Percentiles rank a stretch among this genome's conserved stretches.
Evolutionary conservation across 2,888 invertebrate species (phyloP).

Genomic region (Maniola hyperantus): DNA sequence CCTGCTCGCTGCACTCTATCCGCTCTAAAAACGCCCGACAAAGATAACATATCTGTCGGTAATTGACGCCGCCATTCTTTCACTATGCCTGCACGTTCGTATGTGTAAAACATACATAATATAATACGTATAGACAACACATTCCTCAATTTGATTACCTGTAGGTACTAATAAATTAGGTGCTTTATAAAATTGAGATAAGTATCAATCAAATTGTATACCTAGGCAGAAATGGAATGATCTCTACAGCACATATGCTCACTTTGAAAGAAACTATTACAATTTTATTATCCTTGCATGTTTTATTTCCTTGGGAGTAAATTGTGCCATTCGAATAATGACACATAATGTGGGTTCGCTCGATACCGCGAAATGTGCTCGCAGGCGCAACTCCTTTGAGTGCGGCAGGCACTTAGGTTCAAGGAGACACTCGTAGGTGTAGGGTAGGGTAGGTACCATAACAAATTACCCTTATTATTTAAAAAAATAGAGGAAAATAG

Average conservation of each 20-base stretch:
- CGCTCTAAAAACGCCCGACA: conserved; percentile 40
- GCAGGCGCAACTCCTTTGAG: conserved; percentile 26
- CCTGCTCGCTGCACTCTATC: conserved; percentile 38
- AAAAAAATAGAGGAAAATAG: not conserved
- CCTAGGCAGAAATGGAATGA: not conserved
- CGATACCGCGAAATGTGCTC: conserved; percentile 55
- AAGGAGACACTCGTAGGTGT: not conserved
- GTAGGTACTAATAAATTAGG: not conserved
- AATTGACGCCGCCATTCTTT: conserved; percentile 12
- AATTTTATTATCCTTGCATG: conserved; percentile 57
- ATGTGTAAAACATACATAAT: not conserved
- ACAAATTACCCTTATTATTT: not conserved
- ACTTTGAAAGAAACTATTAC: conserved; percentile 69
- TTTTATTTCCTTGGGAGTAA: conserved; percentile 68
- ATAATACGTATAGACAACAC: not conserved
- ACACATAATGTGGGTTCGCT: conserved; percentile 72
- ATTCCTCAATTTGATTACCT: not conserved
- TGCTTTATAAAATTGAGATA: not conserved
- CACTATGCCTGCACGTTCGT: not conserved
- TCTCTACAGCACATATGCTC: conserved; percentile 45
- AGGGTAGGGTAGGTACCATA: not conserved
- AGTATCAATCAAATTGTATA: conserved; percentile 2
- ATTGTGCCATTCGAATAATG: conserved; percentile 79
- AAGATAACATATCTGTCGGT: conserved; percentile 46
- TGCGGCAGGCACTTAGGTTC: conserved; percentile 8